Base-by-base conservation (phyloP, 1,140 invertebrate genomes). In the Bathynomus jamesi region DNA sequence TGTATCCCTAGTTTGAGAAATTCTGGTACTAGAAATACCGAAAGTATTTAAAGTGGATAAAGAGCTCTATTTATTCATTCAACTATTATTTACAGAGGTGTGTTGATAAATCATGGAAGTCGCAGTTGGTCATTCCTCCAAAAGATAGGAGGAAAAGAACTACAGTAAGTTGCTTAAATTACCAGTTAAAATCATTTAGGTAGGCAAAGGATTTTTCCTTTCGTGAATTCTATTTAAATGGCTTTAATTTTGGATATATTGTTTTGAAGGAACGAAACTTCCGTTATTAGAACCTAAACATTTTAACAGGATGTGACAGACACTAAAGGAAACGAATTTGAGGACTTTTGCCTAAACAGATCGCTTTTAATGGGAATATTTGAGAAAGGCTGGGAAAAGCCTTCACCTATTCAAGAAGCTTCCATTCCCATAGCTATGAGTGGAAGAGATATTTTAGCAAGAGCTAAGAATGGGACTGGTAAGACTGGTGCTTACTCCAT, bases 311-410 rank as follows among this genome's bases (percentile, higher is more conserved):
- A 99, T 91, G 97, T 99, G 76, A 99, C 97, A 76, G 93, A 97
- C 83, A 98, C 96, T 80, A 93, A 95, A 87, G 97, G 97, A 79
- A 98, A 98, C 86, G 96, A 99, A 83, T 99, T 99, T 87, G 97
- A 99, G 87, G 96, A 99, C 83, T 99, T 98, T 85, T 98, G 96
- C 83, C 85, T 99, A 70, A 96, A 96, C 84, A 86, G 97, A 80
- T 94, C 98, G 85, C 86, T 99, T 78, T 85, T 99, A 71, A 99
- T 99, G 96, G 98, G 97, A 77, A 99, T 99, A 81, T 99, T 99
- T 84, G 98, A 99, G 83, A 99, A 99, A 85, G 98, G 98, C 99
- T 99, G 97, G 98, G 98, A 99, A 82, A 95, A 95, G 82, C 98
- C 98, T 65, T 98, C 95, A 76, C 98, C 98, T 27, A 99, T 99